phyloP scores from a whole-genome alignment of 2,888 invertebrate species.

The Watsonalla cultraria region DNA sequence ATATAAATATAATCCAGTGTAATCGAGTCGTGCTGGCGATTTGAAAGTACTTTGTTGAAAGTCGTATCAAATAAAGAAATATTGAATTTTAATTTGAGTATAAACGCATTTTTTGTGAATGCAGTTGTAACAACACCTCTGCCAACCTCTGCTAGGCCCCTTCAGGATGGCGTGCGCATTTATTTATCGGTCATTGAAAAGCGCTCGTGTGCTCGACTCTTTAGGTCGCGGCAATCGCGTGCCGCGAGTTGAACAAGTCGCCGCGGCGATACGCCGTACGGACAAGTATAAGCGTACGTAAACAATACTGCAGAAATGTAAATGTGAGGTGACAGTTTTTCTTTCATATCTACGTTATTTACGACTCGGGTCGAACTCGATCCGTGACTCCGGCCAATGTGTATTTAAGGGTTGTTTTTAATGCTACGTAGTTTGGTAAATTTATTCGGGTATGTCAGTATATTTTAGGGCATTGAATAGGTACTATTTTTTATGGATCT shows the following conservation, averaged over 20 bases:
- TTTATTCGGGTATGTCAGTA: background rate
- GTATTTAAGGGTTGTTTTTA: background rate
- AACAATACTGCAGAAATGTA: slow-evolving; percentile 18
- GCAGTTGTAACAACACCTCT: no score
- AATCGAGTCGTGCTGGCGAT: no score
- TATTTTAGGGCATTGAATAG: background rate
- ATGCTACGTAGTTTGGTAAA: background rate
- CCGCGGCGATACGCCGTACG: background rate
- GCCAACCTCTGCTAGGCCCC: no score
- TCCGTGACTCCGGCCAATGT: background rate
- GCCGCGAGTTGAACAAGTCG: background rate
- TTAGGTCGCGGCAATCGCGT: slow-evolving; percentile 1
- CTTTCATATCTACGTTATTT: slow-evolving; percentile 23
- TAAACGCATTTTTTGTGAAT: no score
- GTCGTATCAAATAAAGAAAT: no score
- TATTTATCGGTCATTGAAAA: background rate
- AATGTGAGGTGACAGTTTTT: slow-evolving; percentile 14
- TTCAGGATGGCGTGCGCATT: no score
- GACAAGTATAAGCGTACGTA: background rate
- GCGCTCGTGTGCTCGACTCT: background rate
- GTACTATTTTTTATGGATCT: background rate
- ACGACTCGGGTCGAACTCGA: slow-evolving; percentile 5
- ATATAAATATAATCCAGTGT: no score
- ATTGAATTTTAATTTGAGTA: no score
- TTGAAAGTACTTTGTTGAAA: no score